Conservation (phyloP, 2,888 invertebrate species). For the Amitus sp. region DNA sequence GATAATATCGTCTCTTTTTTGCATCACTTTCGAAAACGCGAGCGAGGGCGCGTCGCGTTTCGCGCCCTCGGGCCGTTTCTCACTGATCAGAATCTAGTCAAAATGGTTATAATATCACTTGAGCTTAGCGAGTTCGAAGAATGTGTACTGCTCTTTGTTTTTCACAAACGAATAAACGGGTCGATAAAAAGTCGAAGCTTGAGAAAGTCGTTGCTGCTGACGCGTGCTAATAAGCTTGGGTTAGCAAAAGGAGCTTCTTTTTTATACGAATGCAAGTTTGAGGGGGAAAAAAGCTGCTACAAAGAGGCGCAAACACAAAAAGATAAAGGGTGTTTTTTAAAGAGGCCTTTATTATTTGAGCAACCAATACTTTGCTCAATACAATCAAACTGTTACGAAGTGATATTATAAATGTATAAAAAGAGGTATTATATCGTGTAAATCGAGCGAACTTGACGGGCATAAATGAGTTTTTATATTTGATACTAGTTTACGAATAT, state of each 20-base stretch:
- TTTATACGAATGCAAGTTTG: constrained; percentile 19
- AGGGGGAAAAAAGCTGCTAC: constrained; percentile 8
- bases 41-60: constrained; percentile 14
- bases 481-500: constrained; percentile 60
- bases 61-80: constrained; percentile 30
- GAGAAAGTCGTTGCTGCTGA: constrained; percentile 2
- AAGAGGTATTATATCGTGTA: constrained; percentile 56
- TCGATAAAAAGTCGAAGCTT: constrained; percentile 12
- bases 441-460: constrained; percentile 58
- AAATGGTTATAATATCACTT: constrained; percentile 54
- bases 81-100: constrained; percentile 54
- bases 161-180: neutral
- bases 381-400: constrained; percentile 58
- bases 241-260: constrained; percentile 9
- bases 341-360: constrained; percentile 56
- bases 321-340: constrained; percentile 46
- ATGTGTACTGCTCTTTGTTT: neutral
- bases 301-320: constrained; percentile 22
- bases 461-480: constrained; percentile 62
- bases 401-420: constrained; percentile 56
- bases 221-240: constrained; percentile 3
- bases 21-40: constrained; percentile 25
- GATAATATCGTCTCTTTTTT: constrained; percentile 22
- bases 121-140: constrained; percentile 23
- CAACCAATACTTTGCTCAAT: constrained; percentile 55